Evolutionary conservation across 2,888 invertebrate genomes (phyloP).

Genomic region (Agapostemon virescens): DNA sequence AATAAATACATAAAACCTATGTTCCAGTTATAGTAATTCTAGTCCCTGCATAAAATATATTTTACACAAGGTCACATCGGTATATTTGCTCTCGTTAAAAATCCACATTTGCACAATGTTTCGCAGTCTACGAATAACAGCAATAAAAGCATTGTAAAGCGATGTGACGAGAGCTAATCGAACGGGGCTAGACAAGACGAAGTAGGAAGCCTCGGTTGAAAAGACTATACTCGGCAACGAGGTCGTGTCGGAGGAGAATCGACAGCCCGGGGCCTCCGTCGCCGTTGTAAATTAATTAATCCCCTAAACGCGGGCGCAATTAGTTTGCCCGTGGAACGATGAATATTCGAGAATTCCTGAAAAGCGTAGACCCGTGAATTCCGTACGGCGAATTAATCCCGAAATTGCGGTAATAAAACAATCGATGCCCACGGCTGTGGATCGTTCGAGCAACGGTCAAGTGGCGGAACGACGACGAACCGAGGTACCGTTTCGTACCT

Average conservation of each 20-base stretch:
- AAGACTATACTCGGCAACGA: background rate
- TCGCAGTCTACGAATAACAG: background rate
- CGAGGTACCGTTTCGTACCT: constrained; percentile 54
- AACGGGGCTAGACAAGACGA: background rate
- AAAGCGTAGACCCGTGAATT: constrained; percentile 50
- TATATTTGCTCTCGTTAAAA: background rate
- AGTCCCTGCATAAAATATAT: too few species aligned
- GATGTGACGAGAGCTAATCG: background rate
- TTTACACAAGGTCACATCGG: background rate
- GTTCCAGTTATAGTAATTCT: background rate
- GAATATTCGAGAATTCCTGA: constrained; percentile 57
- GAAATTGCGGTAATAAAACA: constrained; percentile 70
- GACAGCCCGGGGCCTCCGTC: constrained; percentile 31
- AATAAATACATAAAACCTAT: background rate
- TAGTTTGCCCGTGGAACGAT: constrained; percentile 39
- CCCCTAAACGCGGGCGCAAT: constrained; percentile 47
- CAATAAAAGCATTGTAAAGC: background rate
- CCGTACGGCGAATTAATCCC: constrained; percentile 65
- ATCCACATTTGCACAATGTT: background rate
- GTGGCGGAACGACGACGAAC: constrained; percentile 43
- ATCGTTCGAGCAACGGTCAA: constrained; percentile 33
- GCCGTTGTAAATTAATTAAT: constrained; percentile 60
- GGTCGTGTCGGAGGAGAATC: constrained; percentile 27
- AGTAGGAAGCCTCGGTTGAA: background rate
- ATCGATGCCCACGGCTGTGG: constrained; percentile 53